Percentiles rank a stretch among this genome's conserved stretches.
Evolutionary conservation across 2,113 vertebrate species (phyloP).

Genomic region (Machaerirhynchus nigripectus): DNA sequence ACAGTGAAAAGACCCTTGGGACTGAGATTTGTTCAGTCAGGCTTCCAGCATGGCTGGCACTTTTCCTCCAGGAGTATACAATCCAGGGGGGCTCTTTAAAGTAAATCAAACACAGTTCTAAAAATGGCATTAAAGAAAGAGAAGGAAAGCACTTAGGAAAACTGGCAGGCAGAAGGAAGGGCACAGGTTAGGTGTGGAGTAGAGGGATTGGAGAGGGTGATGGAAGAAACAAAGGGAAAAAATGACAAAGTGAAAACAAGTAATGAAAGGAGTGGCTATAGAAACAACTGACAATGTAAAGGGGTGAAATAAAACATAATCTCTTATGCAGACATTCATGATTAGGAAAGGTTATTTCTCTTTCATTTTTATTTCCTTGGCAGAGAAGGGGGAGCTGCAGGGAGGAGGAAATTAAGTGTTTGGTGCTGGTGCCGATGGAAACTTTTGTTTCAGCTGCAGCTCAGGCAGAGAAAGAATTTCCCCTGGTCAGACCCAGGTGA

Average conservation of each 20-base stretch:
- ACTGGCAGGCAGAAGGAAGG: not conserved
- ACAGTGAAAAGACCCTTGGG: not conserved
- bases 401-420: constrained; percentile 33
- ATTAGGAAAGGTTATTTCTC: constrained; percentile 7
- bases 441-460: constrained; percentile 6
- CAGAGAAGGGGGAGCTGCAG: not conserved
- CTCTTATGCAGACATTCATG: not conserved
- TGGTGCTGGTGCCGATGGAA: not conserved
- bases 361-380: constrained; percentile 39
- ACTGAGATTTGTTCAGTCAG: not conserved
- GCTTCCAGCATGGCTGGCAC: not conserved
- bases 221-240: not conserved
- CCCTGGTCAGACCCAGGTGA: not conserved
- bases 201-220: not conserved
- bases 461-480: constrained; percentile 1
- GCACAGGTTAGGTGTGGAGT: not conserved
- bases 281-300: constrained; percentile 3
- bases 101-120: not conserved
- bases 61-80: not conserved
- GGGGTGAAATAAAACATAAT: not conserved
- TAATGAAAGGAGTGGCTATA: not conserved
- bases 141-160: not conserved
- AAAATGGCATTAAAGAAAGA: not conserved
- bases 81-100: not conserved
- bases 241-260: not conserved